A percentile compares a stretch with the other conserved stretches of the same genome.
These are phyloP conservation scores for Halocynthia aurantium DNA, from an alignment of 23 tunicate species.

Conservation along the genomic window DNA sequence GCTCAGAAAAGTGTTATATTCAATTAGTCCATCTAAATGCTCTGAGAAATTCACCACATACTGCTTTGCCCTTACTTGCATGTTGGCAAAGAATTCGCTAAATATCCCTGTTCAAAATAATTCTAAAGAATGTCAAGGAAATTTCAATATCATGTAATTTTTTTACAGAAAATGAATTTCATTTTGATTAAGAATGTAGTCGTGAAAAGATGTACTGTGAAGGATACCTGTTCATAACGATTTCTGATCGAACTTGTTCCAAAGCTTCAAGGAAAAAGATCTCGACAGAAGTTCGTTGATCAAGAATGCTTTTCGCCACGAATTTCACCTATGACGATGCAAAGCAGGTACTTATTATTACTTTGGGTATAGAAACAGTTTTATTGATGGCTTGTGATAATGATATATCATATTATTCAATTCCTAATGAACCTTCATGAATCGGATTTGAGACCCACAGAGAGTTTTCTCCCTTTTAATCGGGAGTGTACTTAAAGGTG, in stretches of 20 bases:
- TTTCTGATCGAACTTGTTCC: conserved; percentile 87
- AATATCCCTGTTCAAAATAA: not conserved
- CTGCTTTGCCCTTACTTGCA: not conserved
- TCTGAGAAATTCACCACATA: no score
- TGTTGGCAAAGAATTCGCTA: not conserved
- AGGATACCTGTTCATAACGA: conserved; percentile 60
- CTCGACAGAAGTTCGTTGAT: conserved; percentile 82
- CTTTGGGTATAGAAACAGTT: no score
- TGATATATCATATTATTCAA: no score
- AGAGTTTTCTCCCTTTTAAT: no score
- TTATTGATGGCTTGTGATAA: no score
- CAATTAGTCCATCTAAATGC: no score
- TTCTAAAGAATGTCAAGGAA: not conserved
- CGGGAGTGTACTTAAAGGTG: no score
- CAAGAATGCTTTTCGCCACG: conserved; percentile 72
- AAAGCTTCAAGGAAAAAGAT: conserved; percentile 75
- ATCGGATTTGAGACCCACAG: no score
- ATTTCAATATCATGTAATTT: not conserved
- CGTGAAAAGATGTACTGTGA: not conserved
- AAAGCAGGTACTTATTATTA: not conserved
- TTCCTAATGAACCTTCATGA: no score
- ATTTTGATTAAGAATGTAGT: no score
- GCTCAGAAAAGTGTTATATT: no score
- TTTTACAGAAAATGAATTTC: no score
- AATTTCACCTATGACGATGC: conserved; percentile 48